Conservation (phyloP, 2,888 invertebrate genomes). For the Ectemnius continuus region DNA sequence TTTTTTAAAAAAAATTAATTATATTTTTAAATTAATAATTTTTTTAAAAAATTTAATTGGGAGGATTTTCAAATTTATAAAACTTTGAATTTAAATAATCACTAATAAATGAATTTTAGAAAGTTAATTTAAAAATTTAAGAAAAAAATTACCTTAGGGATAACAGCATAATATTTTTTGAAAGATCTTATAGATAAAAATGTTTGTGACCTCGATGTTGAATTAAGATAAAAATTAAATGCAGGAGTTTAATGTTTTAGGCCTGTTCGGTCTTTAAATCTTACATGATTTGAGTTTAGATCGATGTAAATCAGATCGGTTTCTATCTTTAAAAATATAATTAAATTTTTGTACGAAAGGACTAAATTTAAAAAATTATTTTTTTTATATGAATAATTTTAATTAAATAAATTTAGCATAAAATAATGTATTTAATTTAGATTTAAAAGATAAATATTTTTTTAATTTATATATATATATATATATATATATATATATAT, state of each 20-base stretch:
- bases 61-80: conserved; percentile 1
- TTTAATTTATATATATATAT: not conserved
- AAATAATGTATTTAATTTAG: conserved; percentile 3
- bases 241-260: conserved; percentile 81
- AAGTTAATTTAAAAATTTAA: conserved; percentile 79
- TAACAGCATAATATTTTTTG: conserved; percentile 90
- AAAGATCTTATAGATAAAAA: conserved; percentile 86
- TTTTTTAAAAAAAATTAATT: conserved; percentile 27
- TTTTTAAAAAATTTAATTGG: conserved; percentile 77
- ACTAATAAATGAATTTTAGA: conserved; percentile 78
- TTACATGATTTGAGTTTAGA: conserved; percentile 95
- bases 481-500: conserved; percentile 25
- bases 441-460: conserved; percentile 3
- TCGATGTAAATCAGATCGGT: conserved; percentile 92
- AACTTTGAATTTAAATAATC: conserved; percentile 6
- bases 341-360: conserved; percentile 89
- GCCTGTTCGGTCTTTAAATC: conserved; percentile 90
- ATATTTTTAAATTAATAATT: conserved; percentile 62
- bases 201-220: conserved; percentile 94
- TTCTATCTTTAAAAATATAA: conserved; percentile 86
- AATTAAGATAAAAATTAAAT: conserved; percentile 85
- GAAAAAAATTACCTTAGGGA: conserved; percentile 89
- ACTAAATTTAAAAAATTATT: conserved; percentile 80
- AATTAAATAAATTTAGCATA: conserved; percentile 80
- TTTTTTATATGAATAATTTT: conserved; percentile 73